phyloP scores from a whole-genome alignment of 2,888 invertebrate species.

The Agonopterix heracliana region DNA sequence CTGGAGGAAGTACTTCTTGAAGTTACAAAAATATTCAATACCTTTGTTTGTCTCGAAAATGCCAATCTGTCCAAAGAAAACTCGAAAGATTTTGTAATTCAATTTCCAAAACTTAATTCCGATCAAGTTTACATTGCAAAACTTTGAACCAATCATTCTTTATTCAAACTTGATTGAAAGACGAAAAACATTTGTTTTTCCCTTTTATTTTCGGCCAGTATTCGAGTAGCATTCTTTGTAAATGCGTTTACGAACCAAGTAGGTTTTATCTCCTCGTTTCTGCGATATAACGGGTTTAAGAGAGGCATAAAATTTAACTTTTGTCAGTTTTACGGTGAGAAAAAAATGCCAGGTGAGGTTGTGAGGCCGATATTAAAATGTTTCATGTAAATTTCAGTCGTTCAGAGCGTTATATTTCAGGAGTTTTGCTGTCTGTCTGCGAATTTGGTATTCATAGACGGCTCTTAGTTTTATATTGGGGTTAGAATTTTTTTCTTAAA shows the following conservation, averaged over 20 bases:
- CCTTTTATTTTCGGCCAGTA: slow-evolving; percentile 21
- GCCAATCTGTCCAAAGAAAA: neutral
- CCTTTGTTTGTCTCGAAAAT: too few species aligned
- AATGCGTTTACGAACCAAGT: slow-evolving; percentile 30
- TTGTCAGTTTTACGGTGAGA: slow-evolving; percentile 61
- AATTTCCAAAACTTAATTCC: slow-evolving; percentile 14
- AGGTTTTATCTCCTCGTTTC: slow-evolving; percentile 32
- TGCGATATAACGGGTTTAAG: slow-evolving; percentile 37
- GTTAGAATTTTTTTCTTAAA: slow-evolving; percentile 13
- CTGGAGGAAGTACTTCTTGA: too few species aligned
- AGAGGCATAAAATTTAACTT: slow-evolving; percentile 46
- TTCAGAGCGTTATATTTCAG: slow-evolving; percentile 58
- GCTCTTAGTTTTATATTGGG: slow-evolving; percentile 61
- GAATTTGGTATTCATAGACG: slow-evolving; percentile 67
- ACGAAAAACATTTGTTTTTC: slow-evolving; percentile 12
- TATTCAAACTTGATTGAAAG: slow-evolving; percentile 40
- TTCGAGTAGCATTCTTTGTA: slow-evolving; percentile 29
- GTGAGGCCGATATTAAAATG: slow-evolving; percentile 67
- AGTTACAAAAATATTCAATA: too few species aligned
- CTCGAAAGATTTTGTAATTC: neutral
- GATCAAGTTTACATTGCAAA: slow-evolving; percentile 21
- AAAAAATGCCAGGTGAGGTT: slow-evolving; percentile 66
- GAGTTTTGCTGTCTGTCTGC: slow-evolving; percentile 53
- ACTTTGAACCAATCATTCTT: slow-evolving; percentile 24
- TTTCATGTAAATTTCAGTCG: slow-evolving; percentile 69